phyloP scores from a whole-genome alignment of 2,797 vertebrate genomes.

The Sandelia bainsii region DNA sequence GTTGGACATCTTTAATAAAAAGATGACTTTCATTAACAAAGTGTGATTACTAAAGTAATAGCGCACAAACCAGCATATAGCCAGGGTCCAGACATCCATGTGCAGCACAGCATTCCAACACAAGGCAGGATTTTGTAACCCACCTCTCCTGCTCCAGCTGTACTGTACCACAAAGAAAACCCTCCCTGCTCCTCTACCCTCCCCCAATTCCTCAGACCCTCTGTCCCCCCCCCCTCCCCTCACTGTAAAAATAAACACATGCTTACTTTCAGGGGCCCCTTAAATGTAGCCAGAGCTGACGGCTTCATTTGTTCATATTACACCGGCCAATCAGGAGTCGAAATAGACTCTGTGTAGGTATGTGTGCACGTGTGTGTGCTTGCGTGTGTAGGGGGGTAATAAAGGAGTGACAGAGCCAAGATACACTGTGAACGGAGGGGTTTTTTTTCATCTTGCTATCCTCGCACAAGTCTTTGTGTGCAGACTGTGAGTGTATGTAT shows the following conservation, averaged over 20 bases:
- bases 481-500: constrained; percentile 27
- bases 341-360: constrained; percentile 40
- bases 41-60: not conserved
- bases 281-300: constrained; percentile 74
- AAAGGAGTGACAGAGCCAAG: constrained; percentile 60
- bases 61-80: not conserved
- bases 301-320: constrained; percentile 69
- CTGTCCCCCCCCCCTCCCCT: constrained; percentile 49
- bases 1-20: not conserved
- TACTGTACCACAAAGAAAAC: constrained; percentile 84
- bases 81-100: constrained; percentile 36
- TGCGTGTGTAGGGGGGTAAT: constrained; percentile 44
- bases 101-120: constrained; percentile 66
- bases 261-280: constrained; percentile 83
- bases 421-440: constrained; percentile 36
- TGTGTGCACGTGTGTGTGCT: constrained; percentile 37
- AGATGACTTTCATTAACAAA: not conserved
- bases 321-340: constrained; percentile 57
- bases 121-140: constrained; percentile 76
- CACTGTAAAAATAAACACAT: constrained; percentile 87
- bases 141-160: constrained; percentile 69
- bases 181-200: constrained; percentile 75
- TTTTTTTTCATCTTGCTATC: constrained; percentile 53
- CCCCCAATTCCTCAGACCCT: constrained; percentile 74
- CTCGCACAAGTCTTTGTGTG: constrained; percentile 59